Evolutionary conservation across 2,888 invertebrate species (phyloP).

Genomic region (Priocnemis perturbator): DNA sequence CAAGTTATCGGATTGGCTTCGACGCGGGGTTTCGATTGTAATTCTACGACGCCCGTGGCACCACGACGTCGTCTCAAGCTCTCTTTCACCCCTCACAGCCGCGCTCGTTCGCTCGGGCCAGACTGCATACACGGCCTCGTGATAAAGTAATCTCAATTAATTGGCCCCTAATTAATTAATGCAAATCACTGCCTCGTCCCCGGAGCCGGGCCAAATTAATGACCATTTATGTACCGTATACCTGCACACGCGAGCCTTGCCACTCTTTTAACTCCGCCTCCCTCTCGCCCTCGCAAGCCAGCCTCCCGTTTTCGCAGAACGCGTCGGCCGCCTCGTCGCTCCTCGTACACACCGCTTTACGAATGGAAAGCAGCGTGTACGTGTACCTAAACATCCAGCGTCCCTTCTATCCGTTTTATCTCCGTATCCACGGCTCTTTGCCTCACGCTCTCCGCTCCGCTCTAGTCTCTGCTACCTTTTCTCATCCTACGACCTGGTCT

Average conservation of each 20-base stretch:
- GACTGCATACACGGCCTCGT: conserved; percentile 20
- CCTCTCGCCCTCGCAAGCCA: not conserved
- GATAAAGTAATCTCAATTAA: conserved; percentile 62
- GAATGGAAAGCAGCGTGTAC: not conserved
- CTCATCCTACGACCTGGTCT: too few species aligned
- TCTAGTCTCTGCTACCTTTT: too few species aligned
- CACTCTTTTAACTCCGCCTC: not conserved
- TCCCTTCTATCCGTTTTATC: not conserved
- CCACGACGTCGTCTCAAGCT: conserved; percentile 36
- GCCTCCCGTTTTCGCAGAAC: too few species aligned
- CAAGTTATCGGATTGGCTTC: conserved; percentile 50
- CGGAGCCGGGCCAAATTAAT: conserved; percentile 43
- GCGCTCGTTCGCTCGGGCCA: conserved; percentile 13
- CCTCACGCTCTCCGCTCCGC: too few species aligned
- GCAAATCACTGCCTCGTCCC: conserved; percentile 48
- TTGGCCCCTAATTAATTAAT: conserved; percentile 60
- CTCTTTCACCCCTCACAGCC: conserved; percentile 20
- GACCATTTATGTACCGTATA: conserved; percentile 48
- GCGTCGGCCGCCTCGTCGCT: too few species aligned
- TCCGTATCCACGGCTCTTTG: too few species aligned
- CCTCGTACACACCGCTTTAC: not conserved
- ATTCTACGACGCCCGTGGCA: conserved; percentile 34
- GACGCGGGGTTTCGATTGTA: conserved; percentile 50
- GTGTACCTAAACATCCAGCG: not conserved
- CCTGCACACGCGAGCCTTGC: not conserved